These are phyloP conservation scores for Cheilosia scutellata DNA, from an alignment of 2,888 invertebrate species.

Conservation along the genomic window DNA sequence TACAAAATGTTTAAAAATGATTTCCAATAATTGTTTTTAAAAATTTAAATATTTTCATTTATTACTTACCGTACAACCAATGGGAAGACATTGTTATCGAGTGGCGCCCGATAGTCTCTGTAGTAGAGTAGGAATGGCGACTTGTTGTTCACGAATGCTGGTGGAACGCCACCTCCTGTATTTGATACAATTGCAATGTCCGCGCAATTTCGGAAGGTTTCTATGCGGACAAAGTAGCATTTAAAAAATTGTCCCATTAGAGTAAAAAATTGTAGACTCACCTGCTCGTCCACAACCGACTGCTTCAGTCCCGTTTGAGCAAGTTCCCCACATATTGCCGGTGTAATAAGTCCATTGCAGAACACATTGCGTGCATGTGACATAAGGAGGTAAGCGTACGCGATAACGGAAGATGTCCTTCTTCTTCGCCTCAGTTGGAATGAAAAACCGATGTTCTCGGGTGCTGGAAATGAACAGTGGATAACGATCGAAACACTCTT, in stretches of 20 bases:
- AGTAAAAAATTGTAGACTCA: constrained; percentile 64
- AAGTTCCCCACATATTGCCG: constrained; percentile 96
- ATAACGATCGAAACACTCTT: constrained; percentile 93
- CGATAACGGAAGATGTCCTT: constrained; percentile 88
- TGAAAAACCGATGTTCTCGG: constrained; percentile 88
- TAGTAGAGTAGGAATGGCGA: constrained; percentile 92
- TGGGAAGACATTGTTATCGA: constrained; percentile 88
- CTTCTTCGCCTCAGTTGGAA: constrained; percentile 90
- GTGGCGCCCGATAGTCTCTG: constrained; percentile 88
- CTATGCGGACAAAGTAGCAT: constrained; percentile 81
- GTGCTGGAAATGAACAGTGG: constrained; percentile 91
- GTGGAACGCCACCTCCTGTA: constrained; percentile 90
- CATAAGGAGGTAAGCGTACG: constrained; percentile 91
- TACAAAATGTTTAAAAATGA: constrained; percentile 21
- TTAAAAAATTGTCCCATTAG: not conserved
- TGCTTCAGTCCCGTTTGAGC: constrained; percentile 93
- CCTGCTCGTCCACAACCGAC: constrained; percentile 94
- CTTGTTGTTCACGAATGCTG: constrained; percentile 88
- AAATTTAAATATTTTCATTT: not conserved
- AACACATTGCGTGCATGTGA: constrained; percentile 95
- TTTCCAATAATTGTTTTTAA: not conserved
- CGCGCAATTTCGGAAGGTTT: constrained; percentile 96
- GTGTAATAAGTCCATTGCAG: constrained; percentile 97
- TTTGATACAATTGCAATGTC: constrained; percentile 93
- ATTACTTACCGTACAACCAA: constrained; percentile 89